A percentile compares a stretch with the other conserved stretches of the same genome.
Conservation (phyloP, 2,113 vertebrate genomes). For the Colius striatus region DNA sequence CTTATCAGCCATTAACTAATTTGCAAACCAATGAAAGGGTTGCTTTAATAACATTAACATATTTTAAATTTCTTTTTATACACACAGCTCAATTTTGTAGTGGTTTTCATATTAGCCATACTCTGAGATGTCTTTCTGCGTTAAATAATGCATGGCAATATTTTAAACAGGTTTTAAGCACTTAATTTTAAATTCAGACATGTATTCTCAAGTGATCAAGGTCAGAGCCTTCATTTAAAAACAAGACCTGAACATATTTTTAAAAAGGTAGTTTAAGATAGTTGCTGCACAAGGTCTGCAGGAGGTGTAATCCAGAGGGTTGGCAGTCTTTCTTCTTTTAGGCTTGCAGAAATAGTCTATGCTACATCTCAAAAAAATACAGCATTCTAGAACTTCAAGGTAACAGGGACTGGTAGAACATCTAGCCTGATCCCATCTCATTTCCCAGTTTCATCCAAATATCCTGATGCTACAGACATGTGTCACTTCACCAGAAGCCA, state of each 20-base stretch:
- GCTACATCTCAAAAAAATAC: neutral
- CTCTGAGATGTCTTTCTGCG: neutral
- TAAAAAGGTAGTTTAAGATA: neutral
- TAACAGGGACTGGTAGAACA: neutral
- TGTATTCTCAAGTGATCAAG: neutral
- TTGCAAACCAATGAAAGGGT: neutral
- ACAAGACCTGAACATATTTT: neutral
- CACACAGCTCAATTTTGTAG: neutral
- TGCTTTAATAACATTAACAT: neutral
- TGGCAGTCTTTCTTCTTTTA: neutral
- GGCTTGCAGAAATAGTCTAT: neutral
- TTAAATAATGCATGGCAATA: neutral
- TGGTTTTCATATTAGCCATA: neutral
- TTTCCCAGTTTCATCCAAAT: neutral
- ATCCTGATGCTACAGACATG: neutral
- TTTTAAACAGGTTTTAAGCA: constrained; percentile 3
- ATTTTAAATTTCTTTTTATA: neutral
- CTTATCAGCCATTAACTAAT: neutral
- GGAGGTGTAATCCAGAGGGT: neutral
- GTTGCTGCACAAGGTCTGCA: neutral
- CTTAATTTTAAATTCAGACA: constrained; percentile 20
- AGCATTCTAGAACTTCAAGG: neutral
- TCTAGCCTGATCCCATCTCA: neutral
- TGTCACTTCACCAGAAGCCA: neutral
- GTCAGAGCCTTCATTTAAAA: constrained; percentile 22